These are phyloP conservation scores for Trypoxylon attenuatum DNA, from an alignment of 2,888 invertebrate genomes.

Conservation along the genomic window DNA sequence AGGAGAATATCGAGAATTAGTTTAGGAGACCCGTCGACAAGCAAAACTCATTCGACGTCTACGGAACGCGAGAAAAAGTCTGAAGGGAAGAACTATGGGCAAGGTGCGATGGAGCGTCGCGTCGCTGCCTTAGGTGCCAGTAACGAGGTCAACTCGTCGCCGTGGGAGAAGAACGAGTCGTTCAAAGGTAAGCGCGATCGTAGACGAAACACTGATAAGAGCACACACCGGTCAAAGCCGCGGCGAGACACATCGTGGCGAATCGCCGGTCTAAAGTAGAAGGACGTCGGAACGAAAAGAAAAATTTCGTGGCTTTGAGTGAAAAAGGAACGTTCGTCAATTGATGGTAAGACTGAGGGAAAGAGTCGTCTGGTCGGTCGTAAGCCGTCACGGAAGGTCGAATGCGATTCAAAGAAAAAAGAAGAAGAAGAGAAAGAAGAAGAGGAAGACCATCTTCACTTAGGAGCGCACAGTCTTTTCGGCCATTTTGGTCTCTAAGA, in stretches of 20 bases:
- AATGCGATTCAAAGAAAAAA: background rate
- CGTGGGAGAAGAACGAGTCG: constrained; percentile 34
- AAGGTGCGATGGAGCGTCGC: background rate
- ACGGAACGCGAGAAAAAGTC: background rate
- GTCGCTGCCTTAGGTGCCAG: constrained; percentile 31
- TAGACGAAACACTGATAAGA: constrained; percentile 59
- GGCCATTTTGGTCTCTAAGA: constrained; percentile 64
- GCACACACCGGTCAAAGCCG: too few relatives aligned
- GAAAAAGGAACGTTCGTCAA: background rate
- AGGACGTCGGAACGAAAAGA: background rate
- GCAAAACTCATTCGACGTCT: background rate
- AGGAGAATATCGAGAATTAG: background rate
- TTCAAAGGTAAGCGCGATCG: constrained; percentile 31
- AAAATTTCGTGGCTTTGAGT: too few relatives aligned
- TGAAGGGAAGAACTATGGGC: background rate
- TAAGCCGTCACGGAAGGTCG: too few relatives aligned
- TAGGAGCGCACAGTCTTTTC: constrained; percentile 52
- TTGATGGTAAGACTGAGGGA: background rate
- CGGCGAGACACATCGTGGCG: too few relatives aligned
- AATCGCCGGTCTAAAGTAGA: too few relatives aligned
- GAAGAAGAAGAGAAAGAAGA: background rate
- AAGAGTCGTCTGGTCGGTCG: background rate
- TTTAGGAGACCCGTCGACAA: too few relatives aligned
- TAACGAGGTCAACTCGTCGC: constrained; percentile 53
- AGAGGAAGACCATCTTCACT: constrained; percentile 9